Base-by-base conservation (phyloP, 2,113 vertebrate species). In the Polypterus senegalus region DNA sequence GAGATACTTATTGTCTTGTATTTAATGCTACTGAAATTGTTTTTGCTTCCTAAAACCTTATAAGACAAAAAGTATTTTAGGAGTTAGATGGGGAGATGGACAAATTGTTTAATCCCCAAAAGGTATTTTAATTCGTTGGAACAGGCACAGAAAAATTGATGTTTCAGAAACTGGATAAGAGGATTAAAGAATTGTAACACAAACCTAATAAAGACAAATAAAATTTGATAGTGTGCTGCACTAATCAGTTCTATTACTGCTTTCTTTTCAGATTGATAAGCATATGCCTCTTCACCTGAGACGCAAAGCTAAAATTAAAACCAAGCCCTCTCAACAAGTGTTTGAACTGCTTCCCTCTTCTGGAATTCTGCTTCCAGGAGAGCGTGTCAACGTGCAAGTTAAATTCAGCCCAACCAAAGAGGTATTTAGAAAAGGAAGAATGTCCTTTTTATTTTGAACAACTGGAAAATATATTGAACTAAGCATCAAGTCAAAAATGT, bases 391-490 rank as follows among this genome's bases (percentile, higher is more conserved):
- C 0, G 64, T 94, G 51, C 75, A 81, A 60, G 74, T 97, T 71
- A 88, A 76, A 66, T 98, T 98, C 79, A 77, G 74, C 49, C 94
- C 95, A 11, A 59, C 52, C 3, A 79, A 88, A 71, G 86, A 84
- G 91, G 95, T 98, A 71, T 27, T 27, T 27, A 27, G 27, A 27
- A 27, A 27, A 27, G 27, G 27, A 27, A 27, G 27, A 27, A 27
- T 27, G 27, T 27, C 27, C 27, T 27, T 27, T 27, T 27, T 27
- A 27, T 27, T 27, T 27, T 27, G 27, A 27, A 27, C 27, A 27
- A 27, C 27, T 27, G 27, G 27, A 27, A 27, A 27, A 27, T 27
- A 27, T 27, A 27, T 27, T 4, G 54, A 5, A n/a, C 4, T 55
- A 27, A 10, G 5, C 54, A 27, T 27, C 27, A 27, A 27, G 27